phyloP scores from a whole-genome alignment of 1,140 invertebrate genomes.

The Apis laboriosa region DNA sequence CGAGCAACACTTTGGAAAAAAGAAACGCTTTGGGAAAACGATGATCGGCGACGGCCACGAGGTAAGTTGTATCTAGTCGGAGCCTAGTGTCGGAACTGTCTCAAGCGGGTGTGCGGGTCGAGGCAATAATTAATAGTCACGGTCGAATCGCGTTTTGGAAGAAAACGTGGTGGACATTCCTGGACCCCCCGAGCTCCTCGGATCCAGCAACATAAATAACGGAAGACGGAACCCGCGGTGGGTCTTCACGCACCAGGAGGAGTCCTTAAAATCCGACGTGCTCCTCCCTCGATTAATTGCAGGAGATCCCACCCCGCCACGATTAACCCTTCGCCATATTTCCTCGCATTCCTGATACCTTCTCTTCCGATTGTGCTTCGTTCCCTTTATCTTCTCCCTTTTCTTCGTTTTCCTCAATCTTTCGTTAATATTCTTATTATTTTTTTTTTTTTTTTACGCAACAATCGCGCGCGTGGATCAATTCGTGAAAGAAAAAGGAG shows the following conservation, averaged over 20 bases:
- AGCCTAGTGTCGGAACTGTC: not conserved
- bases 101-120: slow-evolving; percentile 47
- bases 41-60: too few relatives aligned
- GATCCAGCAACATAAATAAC: slow-evolving; percentile 75
- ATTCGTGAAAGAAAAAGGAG: not conserved
- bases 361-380: not conserved
- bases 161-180: slow-evolving; percentile 65
- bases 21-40: too few relatives aligned
- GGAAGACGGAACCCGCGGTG: slow-evolving; percentile 67
- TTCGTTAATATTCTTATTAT: too few relatives aligned
- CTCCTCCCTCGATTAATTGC: slow-evolving; percentile 67
- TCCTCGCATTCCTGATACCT: slow-evolving; percentile 21
- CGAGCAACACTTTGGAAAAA: too few relatives aligned
- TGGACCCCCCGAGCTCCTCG: slow-evolving; percentile 72
- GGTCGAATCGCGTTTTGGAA: slow-evolving; percentile 67
- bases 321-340: slow-evolving; percentile 45
- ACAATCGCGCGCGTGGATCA: not conserved
- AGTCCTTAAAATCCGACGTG: slow-evolving; percentile 66
- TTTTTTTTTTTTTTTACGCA: not conserved
- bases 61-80: not conserved
- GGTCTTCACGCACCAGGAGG: slow-evolving; percentile 62
- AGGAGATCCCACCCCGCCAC: slow-evolving; percentile 42
- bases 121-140: slow-evolving; percentile 76
- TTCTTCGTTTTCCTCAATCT: too few relatives aligned
- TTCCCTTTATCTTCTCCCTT: not conserved